phyloP scores from a whole-genome alignment of 2,888 invertebrate species.

The Agonopterix subpropinquella region DNA sequence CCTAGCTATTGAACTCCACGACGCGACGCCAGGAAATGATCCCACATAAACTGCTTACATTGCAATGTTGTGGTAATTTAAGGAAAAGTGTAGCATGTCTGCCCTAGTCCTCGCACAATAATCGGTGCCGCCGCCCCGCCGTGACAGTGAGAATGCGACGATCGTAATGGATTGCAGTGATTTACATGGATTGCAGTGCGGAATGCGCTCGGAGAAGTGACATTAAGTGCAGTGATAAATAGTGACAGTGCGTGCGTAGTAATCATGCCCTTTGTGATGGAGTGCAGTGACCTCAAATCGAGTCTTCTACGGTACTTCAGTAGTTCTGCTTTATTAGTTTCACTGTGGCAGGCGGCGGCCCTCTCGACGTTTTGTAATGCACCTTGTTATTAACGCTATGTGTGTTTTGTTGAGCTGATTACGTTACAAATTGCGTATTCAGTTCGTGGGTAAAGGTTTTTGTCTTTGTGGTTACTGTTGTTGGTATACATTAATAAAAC shows the following conservation, averaged over 20 bases:
- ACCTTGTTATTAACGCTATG: conserved; percentile 56
- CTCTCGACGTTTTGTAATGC: conserved; percentile 44
- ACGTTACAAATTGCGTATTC: background rate
- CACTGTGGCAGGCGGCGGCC: conserved; percentile 65
- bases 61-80: conserved; percentile 11
- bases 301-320: conserved; percentile 15
- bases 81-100: conserved; percentile 15
- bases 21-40: background rate
- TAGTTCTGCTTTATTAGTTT: conserved; percentile 9
- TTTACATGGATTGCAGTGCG: conserved; percentile 71
- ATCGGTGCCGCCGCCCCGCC: conserved; percentile 66
- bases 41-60: conserved; percentile 4
- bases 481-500: no score
- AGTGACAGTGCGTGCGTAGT: conserved; percentile 49
- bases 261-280: conserved; percentile 28
- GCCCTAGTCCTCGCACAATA: conserved; percentile 41
- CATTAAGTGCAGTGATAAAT: conserved; percentile 55
- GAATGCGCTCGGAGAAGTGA: conserved; percentile 49
- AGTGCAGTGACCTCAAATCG: conserved; percentile 46
- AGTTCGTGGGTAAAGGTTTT: no score
- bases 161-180: conserved; percentile 68
- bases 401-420: conserved; percentile 22
- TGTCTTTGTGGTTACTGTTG: no score
- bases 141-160: conserved; percentile 35
- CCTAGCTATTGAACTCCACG: background rate